A percentile compares a stretch with the other conserved stretches of the same genome.
These are phyloP conservation scores for Whitmania pigra DNA, from an alignment of 1,140 invertebrate genomes.

Conservation along the genomic window DNA sequence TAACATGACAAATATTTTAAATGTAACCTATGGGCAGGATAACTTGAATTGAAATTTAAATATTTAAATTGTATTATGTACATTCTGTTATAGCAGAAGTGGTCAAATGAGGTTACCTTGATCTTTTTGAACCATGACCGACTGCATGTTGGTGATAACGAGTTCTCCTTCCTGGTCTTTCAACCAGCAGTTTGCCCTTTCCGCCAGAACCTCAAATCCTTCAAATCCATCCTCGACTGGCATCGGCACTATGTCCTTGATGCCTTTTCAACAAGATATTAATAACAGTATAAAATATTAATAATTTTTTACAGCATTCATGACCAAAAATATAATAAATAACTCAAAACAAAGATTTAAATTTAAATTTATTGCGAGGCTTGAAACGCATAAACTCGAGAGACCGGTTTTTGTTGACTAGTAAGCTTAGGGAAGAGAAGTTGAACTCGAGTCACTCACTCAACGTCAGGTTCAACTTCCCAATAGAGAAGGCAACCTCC, in stretches of 20 bases:
- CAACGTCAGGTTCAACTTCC: constrained; percentile 8
- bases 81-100: too few relatives aligned
- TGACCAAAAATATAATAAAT: too few relatives aligned
- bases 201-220: constrained; percentile 20
- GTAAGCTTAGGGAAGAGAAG: too few relatives aligned
- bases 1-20: too few relatives aligned
- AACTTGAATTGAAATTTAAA: too few relatives aligned
- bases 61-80: too few relatives aligned
- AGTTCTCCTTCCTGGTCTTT: constrained; percentile 20
- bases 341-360: too few relatives aligned
- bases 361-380: too few relatives aligned
- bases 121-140: constrained; percentile 23
- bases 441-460: not conserved
- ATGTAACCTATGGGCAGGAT: too few relatives aligned
- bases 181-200: constrained; percentile 22
- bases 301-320: not conserved
- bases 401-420: too few relatives aligned
- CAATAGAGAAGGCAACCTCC: not conserved
- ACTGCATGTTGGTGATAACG: constrained; percentile 21
- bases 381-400: too few relatives aligned
- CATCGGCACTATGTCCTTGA: constrained; percentile 22
- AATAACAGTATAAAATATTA: not conserved
- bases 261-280: constrained; percentile 1
- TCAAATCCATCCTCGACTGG: constrained; percentile 21
- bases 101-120: constrained; percentile 7